Evolutionary conservation across 2,797 vertebrate species (phyloP), one percentile per base, ranked within the genome.

Genomic region (Xenops minutus): DNA sequence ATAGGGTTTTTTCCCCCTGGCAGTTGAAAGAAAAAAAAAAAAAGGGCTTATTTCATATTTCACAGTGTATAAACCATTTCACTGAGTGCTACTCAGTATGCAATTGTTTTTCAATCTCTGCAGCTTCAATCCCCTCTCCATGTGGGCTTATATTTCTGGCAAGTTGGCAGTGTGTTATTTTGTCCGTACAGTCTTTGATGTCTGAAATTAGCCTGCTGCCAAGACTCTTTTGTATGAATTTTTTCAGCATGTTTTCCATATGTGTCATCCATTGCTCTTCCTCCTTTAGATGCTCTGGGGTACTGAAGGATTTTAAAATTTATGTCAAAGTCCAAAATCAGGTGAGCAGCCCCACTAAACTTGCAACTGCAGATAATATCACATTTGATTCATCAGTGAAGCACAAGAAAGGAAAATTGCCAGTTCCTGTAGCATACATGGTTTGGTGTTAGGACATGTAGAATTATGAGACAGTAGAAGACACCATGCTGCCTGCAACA

Each of bases 1-100:
- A 17, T 4, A 2, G 19, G 14, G 6, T 0, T 3, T 30, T 59
- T 74, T 2, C 1, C 1, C 12, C 6, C 58, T 52, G 23, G 14
- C 15, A 71, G 20, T 5, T 69, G 7, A 43, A 84, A 81, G 0
- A 29, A 21, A n/a, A 32, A 23, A 49, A 21, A n/a, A 29, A n/a
- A 44, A 52, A 32, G 7, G 1, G 0, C 3, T 44, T 86, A 32
- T 69, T 92, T 91, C 51, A 52, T 86, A 32, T 69, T 92, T 91
- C 51, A 52, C 37, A 67, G 24, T 13, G 7, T 78, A 58, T 23
- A 61, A 88, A 37, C 26, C 12, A 43, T 75, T 81, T 81, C 37
- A 77, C 18, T 63, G 39, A 49, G 21, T 34, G 18, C 26, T 72
- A 44, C 29, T 68, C 36, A 67, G 15, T 63, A 67, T 72, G 49